Base-by-base conservation (phyloP, 1,140 invertebrate species). In the Apolygus lucorum region DNA sequence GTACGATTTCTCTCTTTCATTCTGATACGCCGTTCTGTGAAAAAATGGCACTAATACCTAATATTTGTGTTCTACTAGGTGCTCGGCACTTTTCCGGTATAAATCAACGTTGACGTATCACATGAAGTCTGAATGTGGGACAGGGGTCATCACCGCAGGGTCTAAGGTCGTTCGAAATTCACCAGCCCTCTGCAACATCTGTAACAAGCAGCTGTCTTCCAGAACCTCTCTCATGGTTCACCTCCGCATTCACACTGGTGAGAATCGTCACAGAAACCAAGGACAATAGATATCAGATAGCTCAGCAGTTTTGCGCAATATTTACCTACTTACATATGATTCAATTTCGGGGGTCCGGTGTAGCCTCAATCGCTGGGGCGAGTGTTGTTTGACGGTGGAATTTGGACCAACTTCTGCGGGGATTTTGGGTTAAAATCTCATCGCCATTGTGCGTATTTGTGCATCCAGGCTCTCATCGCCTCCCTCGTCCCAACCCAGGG, bases 181-280 rank as follows among this genome's bases (percentile, higher is more conserved):
- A 14, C 28, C 62, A 1, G 70, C 65, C 17, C 22, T 63, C 1
- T 73, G 72, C 29, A 63, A 73, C 26, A 54, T 73, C 28, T 73
- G 72, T 34, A 26, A 52, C 2, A 71, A 70, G 49, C 29, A 49
- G 25, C 65, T 73, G 17, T 70, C 29, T 24, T 66, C 59, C 13
- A 26, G 72, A 17, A 73, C 72, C 2, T 68, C 65, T 26, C 59
- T 73, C 2, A 73, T 73, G 72, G 72, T 73, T 59, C 72, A 73
- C 63, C 28, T 73, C 22, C 66, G 72, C 21, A 70, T 73, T 28
- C 72, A 73, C 63, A 72, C 69, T 17, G 72, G 72, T 68, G 52
- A 71, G 17, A n/a, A n/a, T n/a, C n/a, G n/a, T n/a, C n/a, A n/a
- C n/a, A n/a, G n/a, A n/a, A n/a, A n/a, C n/a, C n/a, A n/a, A n/a